Evolutionary conservation across 2,113 vertebrate genomes (phyloP).

Genomic region (Macquaria ambigua): DNA sequence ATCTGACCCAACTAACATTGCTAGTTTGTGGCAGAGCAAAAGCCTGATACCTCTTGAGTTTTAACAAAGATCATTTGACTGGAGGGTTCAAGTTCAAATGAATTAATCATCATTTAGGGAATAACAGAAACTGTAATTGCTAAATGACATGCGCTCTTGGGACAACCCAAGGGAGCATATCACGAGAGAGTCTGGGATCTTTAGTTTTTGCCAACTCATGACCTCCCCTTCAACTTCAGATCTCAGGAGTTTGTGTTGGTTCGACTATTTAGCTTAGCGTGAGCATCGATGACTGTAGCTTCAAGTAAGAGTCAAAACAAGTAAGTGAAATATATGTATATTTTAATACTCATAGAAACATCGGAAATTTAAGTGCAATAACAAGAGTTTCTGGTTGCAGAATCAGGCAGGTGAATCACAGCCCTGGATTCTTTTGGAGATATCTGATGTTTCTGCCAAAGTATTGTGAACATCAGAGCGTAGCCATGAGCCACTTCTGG

Average conservation of each 20-base stretch:
- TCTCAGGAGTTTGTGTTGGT: not conserved
- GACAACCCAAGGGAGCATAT: too few species aligned
- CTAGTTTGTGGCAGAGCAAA: not conserved
- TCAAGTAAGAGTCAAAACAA: not conserved
- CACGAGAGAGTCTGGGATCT: too few species aligned
- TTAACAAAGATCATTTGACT: too few species aligned
- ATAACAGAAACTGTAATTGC: too few species aligned
- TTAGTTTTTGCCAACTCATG: not conserved
- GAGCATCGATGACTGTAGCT: too few species aligned
- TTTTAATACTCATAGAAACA: not conserved
- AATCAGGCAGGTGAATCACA: not conserved
- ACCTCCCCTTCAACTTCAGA: not conserved
- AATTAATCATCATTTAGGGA: too few species aligned
- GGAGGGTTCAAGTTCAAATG: too few species aligned
- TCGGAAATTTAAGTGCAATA: not conserved
- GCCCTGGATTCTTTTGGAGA: not conserved
- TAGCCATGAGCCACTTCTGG: constrained; percentile 34
- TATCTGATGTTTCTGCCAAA: constrained; percentile 8
- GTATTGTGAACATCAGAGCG: constrained; percentile 24
- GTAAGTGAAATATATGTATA: too few species aligned
- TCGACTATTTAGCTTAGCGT: not conserved
- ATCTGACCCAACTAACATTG: not conserved
- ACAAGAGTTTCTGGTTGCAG: not conserved
- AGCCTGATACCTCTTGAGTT: not conserved
- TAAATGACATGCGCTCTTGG: too few species aligned